phyloP scores from a whole-genome alignment of 1,140 invertebrate species.

The Lordiphosa clarofinis region DNA sequence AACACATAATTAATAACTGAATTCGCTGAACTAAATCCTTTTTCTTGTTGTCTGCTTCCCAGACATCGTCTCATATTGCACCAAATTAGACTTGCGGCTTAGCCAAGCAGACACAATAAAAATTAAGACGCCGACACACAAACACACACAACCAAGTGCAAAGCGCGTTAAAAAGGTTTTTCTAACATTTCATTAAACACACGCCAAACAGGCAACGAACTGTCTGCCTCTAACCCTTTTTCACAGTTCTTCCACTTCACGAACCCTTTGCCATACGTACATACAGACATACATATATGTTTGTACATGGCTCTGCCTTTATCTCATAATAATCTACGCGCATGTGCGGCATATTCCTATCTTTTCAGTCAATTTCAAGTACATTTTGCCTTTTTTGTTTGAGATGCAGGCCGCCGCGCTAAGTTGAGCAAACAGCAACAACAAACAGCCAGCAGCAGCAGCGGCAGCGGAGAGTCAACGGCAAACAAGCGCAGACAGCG shows the following conservation, averaged over 20 bases:
- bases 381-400: constrained; percentile 51
- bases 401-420: constrained; percentile 31
- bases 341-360: constrained; percentile 71
- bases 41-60: not conserved
- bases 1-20: constrained; percentile 8
- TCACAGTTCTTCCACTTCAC: not conserved
- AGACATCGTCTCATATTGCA: constrained; percentile 32
- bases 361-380: constrained; percentile 74
- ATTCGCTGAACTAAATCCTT: constrained; percentile 7
- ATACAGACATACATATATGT: no score
- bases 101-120: constrained; percentile 38
- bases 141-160: constrained; percentile 1
- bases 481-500: constrained; percentile 63
- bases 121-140: constrained; percentile 37
- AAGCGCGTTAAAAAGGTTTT: constrained; percentile 46
- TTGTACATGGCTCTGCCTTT: constrained; percentile 38
- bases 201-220: constrained; percentile 32
- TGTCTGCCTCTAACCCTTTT: constrained; percentile 46
- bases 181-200: constrained; percentile 35
- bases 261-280: no score
- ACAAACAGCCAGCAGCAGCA: constrained; percentile 21
- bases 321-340: constrained; percentile 73
- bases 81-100: constrained; percentile 34
- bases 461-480: constrained; percentile 34
- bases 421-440: constrained; percentile 49